phyloP scores from a whole-genome alignment of 2,888 invertebrate species.

The Hipparchia semele region DNA sequence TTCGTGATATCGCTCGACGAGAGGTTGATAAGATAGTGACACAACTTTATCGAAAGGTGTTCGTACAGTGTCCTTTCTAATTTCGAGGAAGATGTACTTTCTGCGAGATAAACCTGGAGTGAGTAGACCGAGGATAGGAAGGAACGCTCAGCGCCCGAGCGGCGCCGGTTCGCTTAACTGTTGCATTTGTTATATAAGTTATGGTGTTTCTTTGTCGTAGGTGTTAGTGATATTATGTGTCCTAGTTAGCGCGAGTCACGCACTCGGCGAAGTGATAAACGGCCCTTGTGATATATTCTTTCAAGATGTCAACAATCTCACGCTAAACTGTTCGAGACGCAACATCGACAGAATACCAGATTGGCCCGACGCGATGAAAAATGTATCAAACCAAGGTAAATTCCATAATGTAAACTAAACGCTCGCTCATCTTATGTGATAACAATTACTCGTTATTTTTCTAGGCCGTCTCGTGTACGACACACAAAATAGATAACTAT shows the following conservation, averaged over 20 bases:
- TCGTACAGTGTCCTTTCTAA: slow-evolving; percentile 66
- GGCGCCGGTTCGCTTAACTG: slow-evolving; percentile 5
- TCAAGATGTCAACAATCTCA: slow-evolving; percentile 64
- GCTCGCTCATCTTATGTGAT: slow-evolving; percentile 45
- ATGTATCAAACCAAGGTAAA: slow-evolving; percentile 65
- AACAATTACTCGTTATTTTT: slow-evolving; percentile 19
- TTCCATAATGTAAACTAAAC: slow-evolving; percentile 35
- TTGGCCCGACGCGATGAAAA: slow-evolving; percentile 66
- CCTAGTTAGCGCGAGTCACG: slow-evolving; percentile 61
- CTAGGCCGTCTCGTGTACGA: slow-evolving; percentile 20
- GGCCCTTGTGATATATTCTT: slow-evolving; percentile 63
- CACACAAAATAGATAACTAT: slow-evolving; percentile 2
- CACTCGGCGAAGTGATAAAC: slow-evolving; percentile 51
- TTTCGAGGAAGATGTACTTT: slow-evolving; percentile 70
- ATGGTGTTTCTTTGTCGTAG: slow-evolving; percentile 75
- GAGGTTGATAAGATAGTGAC: slow-evolving; percentile 73
- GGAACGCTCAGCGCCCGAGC: slow-evolving; percentile 9
- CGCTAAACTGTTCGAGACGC: slow-evolving; percentile 72
- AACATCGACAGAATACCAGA: slow-evolving; percentile 59
- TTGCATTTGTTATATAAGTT: slow-evolving; percentile 54
- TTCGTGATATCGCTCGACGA: slow-evolving; percentile 66
- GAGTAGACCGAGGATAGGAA: slow-evolving; percentile 52
- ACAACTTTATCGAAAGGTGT: slow-evolving; percentile 62
- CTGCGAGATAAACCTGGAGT: slow-evolving; percentile 57
- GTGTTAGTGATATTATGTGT: slow-evolving; percentile 73